Base-by-base conservation (phyloP, 2,888 invertebrate species). In the Idaea straminata region DNA sequence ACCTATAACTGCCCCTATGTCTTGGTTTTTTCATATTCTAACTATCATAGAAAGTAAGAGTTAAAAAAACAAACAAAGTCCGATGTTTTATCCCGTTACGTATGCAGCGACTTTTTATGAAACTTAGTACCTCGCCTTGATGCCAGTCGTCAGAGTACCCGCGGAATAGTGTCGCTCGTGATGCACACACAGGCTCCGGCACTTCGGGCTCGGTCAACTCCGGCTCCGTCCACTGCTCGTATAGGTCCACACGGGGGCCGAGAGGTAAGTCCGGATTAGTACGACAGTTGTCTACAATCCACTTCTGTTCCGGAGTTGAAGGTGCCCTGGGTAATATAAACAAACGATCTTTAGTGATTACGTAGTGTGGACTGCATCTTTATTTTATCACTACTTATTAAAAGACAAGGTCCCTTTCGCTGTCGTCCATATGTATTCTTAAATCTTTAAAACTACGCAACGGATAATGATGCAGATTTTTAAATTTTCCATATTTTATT, bases 261-360 rank as follows among this genome's bases (percentile, higher is more conserved):
- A 94, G 83, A 7, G 93, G 89, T 64, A 88, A 85, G 59, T 94
- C 93, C 77, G 94, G 94, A 38, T 91, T 93, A 61, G 92, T 94
- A 57, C 96, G 93, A 78, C 96, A 96, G 73, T 95, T 94, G 6
- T 91, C 87, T 38, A 92, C 74, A 68, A 96, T 96, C 96, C 96
- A 96, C 66, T 91, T 85, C 73, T 94, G 94, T 75, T 95, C 95
- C 5, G 81, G 83, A 10, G 85, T 77, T 61, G 84, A 87, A 25
- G 95, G 94, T 57, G 94, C 88, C 66, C 94, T 93, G 76, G 47
- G 47, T 7, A 47, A 47, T 38, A 38, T 38, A 10, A 13, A 13
- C 0, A 10, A 13, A 47, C 13, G 10, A 47, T 47, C 5, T 13
- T 47, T 6, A 47, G 4, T 25, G 25, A 25, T 25, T 1, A 25